These are phyloP conservation scores for Neoseiulus cucumeris DNA, from an alignment of 1,140 invertebrate genomes.

Conservation along the genomic window DNA sequence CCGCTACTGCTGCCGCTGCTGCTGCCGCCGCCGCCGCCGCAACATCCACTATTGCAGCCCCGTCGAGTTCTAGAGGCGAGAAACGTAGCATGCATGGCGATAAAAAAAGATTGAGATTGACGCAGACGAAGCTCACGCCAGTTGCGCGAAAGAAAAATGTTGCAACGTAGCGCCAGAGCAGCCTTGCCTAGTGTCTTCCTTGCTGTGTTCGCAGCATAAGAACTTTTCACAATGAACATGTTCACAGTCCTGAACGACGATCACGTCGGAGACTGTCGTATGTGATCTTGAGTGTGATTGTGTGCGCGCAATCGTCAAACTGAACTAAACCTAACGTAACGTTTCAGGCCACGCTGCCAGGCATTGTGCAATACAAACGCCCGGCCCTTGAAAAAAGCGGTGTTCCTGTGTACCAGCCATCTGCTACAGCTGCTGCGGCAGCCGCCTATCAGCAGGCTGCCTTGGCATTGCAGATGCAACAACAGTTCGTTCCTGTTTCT, in stretches of 20 bases:
- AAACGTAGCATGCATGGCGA: too few species aligned
- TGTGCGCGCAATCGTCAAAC: neutral
- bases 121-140: too few species aligned
- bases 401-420: constrained; percentile 43
- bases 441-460: constrained; percentile 8
- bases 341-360: constrained; percentile 43
- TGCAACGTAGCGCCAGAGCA: neutral
- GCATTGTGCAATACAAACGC: constrained; percentile 78
- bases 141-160: too few species aligned
- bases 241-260: too few species aligned
- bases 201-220: too few species aligned
- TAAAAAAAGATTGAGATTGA: too few species aligned
- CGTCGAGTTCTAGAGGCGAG: too few species aligned
- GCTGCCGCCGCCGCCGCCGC: neutral
- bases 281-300: too few species aligned
- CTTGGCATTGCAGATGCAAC: constrained; percentile 4
- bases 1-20: neutral
- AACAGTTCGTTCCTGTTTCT: constrained; percentile 8
- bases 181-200: constrained; percentile 5
- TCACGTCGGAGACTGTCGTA: too few species aligned
- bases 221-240: too few species aligned
- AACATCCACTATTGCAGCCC: neutral
- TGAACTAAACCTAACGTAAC: neutral
- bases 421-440: neutral
- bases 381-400: constrained; percentile 75